Evolutionary conservation across 2,797 vertebrate species (phyloP).

Genomic region (Psittacula derbiana): DNA sequence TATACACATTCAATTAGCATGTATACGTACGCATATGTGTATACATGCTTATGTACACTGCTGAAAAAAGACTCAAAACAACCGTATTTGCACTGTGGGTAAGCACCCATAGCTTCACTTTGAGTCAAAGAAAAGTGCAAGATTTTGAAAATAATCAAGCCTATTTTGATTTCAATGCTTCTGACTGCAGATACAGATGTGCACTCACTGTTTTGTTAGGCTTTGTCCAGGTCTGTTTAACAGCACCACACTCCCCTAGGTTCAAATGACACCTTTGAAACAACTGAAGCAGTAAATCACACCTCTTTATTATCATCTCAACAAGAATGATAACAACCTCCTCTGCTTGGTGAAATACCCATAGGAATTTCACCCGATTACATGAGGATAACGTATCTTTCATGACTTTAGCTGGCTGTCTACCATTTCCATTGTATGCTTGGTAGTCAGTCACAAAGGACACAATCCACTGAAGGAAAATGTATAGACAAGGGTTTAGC

Average conservation of each 20-base stretch:
- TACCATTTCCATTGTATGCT: slow-evolving; percentile 31
- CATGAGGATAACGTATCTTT: slow-evolving; percentile 9
- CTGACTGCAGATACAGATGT: background rate
- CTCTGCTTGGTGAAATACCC: slow-evolving; percentile 22
- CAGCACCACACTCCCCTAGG: background rate
- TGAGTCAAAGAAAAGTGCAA: background rate
- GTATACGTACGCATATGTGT: background rate
- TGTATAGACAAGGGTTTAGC: slow-evolving; percentile 13
- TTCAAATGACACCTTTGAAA: slow-evolving; percentile 43
- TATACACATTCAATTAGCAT: background rate
- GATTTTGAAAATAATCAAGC: background rate
- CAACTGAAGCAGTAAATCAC: slow-evolving; percentile 42
- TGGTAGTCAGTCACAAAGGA: slow-evolving; percentile 35
- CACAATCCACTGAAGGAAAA: slow-evolving; percentile 45
- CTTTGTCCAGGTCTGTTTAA: slow-evolving; percentile 30
- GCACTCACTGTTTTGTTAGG: background rate
- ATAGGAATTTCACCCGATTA: slow-evolving; percentile 41
- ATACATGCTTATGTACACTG: background rate
- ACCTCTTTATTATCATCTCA: slow-evolving; percentile 53
- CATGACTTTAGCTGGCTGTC: slow-evolving; percentile 50
- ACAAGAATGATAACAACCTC: slow-evolving; percentile 48
- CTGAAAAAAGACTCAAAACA: background rate
- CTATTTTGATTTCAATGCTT: background rate
- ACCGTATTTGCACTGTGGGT: background rate
- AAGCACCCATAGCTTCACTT: background rate